phyloP scores from a whole-genome alignment of 2,113 vertebrate species.

The Agapornis roseicollis region DNA sequence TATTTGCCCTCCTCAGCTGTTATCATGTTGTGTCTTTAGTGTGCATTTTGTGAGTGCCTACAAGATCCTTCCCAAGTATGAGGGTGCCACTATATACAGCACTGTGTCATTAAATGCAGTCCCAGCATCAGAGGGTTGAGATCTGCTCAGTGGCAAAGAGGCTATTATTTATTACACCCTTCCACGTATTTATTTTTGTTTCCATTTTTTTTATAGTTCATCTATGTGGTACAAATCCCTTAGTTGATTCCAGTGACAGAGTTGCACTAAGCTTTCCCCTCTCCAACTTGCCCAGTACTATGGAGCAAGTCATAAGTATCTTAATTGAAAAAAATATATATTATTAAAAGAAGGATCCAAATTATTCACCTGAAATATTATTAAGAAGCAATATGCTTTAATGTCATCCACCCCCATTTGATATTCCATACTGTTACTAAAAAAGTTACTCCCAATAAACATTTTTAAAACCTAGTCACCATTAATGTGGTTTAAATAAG shows the following conservation, averaged over 20 bases:
- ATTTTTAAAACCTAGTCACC: not conserved
- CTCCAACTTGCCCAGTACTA: not conserved
- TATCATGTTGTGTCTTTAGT: not conserved
- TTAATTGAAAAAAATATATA: not conserved
- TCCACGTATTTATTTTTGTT: not conserved
- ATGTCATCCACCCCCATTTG: not conserved
- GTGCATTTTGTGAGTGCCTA: not conserved
- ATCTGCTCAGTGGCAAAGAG: not conserved
- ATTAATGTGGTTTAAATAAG: conserved; percentile 44
- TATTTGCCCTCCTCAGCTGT: not conserved
- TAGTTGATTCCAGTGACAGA: not conserved
- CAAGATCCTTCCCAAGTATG: no score
- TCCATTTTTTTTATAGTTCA: not conserved
- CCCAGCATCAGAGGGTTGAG: not conserved
- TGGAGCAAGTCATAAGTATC: not conserved
- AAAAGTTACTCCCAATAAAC: not conserved
- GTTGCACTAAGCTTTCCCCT: not conserved
- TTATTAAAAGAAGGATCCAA: not conserved
- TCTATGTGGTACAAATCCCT: not conserved
- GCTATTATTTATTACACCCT: not conserved
- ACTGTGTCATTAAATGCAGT: no score
- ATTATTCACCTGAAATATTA: not conserved
- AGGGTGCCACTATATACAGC: not conserved
- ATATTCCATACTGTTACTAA: not conserved
- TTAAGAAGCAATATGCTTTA: not conserved